Evolutionary conservation across 2,113 vertebrate species (phyloP).

Genomic region (Equus quagga): DNA sequence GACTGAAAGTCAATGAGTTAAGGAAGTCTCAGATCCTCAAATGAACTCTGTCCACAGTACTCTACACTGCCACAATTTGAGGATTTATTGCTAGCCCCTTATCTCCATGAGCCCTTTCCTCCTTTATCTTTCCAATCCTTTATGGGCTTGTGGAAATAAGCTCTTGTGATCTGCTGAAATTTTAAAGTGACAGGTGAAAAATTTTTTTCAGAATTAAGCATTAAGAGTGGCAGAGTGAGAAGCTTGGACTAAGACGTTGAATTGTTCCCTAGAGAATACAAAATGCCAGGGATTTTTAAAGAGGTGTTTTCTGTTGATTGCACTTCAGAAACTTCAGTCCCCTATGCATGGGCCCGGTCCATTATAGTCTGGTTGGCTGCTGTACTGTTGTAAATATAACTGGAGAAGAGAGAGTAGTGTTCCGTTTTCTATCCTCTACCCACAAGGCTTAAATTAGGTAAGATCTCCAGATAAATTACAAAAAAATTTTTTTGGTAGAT

Average conservation of each 20-base stretch:
- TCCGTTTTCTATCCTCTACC: not conserved
- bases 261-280: not conserved
- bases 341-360: not conserved
- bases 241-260: not conserved
- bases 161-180: conserved; percentile 30
- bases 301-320: not conserved
- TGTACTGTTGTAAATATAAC: not conserved
- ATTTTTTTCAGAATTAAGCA: not conserved
- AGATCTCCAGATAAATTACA: not conserved
- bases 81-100: conserved; percentile 21
- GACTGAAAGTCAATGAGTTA: not conserved
- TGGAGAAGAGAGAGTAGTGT: not conserved
- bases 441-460: not conserved
- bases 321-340: not conserved
- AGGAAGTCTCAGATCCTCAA: conserved; percentile 13
- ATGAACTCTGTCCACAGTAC: not conserved
- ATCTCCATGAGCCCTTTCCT: not conserved
- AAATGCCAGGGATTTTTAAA: not conserved
- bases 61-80: not conserved
- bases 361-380: not conserved
- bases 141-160: not conserved
- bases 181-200: conserved; percentile 49
- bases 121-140: conserved; percentile 49
- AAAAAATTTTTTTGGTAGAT: not conserved
- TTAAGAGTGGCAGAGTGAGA: not conserved